Evolutionary conservation across 2,797 vertebrate species (phyloP).

Genomic region (Eulemur mongoz): DNA sequence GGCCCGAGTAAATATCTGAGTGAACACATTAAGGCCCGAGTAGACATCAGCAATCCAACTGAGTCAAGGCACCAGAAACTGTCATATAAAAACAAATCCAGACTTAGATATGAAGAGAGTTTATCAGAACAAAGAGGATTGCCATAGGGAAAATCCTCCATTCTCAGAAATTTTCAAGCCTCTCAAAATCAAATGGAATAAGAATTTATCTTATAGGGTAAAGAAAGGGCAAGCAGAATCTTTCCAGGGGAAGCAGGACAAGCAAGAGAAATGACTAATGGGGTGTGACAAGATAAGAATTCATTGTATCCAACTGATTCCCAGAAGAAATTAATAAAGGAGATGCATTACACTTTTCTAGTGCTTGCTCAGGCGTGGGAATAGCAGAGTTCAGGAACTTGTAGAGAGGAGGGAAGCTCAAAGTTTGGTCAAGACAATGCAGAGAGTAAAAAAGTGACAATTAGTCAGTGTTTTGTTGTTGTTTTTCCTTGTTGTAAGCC

Average conservation of each 20-base stretch:
- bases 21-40: neutral
- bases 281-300: neutral
- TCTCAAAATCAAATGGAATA: neutral
- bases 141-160: neutral
- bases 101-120: accelerated
- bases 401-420: neutral
- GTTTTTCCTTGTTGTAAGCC: neutral
- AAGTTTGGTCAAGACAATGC: neutral
- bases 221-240: neutral
- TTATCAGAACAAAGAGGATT: neutral
- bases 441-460: neutral
- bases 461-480: neutral
- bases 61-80: neutral
- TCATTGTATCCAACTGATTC: neutral
- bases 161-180: neutral
- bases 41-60: neutral
- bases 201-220: neutral
- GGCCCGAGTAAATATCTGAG: no score
- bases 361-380: neutral
- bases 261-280: neutral
- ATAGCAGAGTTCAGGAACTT: neutral
- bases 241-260: neutral
- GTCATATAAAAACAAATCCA: neutral
- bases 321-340: neutral
- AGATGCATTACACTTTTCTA: neutral